A percentile compares a stretch with the other conserved stretches of the same genome.
Conservation (phyloP, 2,888 invertebrate species). For the Polylopha cassiicola region DNA sequence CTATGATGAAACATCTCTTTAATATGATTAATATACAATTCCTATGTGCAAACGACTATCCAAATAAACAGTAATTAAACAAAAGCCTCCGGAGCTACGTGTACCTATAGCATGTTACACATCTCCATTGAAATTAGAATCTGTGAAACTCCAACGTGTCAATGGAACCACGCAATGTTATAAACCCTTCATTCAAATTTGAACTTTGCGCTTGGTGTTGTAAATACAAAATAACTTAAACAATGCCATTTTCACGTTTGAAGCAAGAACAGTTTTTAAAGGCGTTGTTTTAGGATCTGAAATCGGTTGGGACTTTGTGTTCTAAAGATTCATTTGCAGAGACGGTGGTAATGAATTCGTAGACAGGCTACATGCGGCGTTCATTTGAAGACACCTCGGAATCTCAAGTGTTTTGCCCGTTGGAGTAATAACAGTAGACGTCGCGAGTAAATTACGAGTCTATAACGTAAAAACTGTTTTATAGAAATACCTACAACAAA, state of each 20-base stretch:
- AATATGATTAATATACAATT: no score
- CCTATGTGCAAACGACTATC: conserved; percentile 23
- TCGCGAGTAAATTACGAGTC: no score
- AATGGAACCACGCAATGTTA: no score
- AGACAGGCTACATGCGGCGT: conserved; percentile 29
- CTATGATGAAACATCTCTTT: no score
- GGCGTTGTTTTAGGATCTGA: no score
- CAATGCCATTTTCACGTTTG: no score
- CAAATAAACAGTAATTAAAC: conserved; percentile 32
- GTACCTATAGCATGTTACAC: no score
- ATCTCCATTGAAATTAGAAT: conserved; percentile 32
- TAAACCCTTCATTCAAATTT: conserved; percentile 4
- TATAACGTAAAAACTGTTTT: no score
- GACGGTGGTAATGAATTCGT: conserved; percentile 39
- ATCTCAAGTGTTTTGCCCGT: conserved; percentile 28
- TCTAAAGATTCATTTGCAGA: conserved; percentile 28
- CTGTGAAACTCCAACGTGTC: conserved; percentile 20
- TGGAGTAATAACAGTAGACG: conserved; percentile 41
- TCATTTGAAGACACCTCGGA: conserved; percentile 16
- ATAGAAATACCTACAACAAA: no score
- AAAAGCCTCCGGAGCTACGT: conserved; percentile 14
- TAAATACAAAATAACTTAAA: conserved; percentile 1
- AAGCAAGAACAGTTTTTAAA: no score
- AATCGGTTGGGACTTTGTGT: no score
- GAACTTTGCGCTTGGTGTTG: neutral